A percentile compares a stretch with the other conserved stretches of the same genome.
Evolutionary conservation across 2,113 vertebrate genomes (phyloP).

Genomic region (Scomber colias): DNA sequence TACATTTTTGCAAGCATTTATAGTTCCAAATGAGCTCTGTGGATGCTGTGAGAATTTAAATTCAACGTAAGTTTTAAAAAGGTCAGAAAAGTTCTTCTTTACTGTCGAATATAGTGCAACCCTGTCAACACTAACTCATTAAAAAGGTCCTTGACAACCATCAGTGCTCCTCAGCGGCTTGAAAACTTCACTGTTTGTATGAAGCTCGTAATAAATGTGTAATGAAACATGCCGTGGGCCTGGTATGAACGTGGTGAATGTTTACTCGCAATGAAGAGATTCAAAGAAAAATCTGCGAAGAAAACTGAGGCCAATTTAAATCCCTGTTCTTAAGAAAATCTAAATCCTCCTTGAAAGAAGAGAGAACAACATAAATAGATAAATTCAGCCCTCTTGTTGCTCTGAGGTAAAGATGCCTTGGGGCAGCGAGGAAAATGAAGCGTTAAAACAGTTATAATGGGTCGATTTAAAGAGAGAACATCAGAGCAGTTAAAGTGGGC

Average conservation of each 20-base stretch:
- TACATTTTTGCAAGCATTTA: slow-evolving; percentile 1
- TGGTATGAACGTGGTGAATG: slow-evolving; percentile 27
- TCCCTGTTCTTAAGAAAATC: slow-evolving; percentile 39
- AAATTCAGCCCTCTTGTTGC: slow-evolving; percentile 43
- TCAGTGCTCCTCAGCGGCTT: background rate
- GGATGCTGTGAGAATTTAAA: background rate
- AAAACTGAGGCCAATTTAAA: slow-evolving; percentile 41
- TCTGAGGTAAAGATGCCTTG: slow-evolving; percentile 48
- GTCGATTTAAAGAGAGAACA: slow-evolving; percentile 14
- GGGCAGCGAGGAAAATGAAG: slow-evolving; percentile 14
- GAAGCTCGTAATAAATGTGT: background rate
- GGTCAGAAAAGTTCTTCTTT: slow-evolving; percentile 52
- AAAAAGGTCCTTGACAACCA: slow-evolving; percentile 24
- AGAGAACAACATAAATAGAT: slow-evolving; percentile 50
- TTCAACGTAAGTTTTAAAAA: background rate
- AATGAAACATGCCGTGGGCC: slow-evolving; percentile 44
- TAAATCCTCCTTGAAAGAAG: slow-evolving; percentile 27
- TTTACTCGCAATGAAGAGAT: slow-evolving; percentile 15
- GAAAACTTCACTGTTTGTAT: background rate
- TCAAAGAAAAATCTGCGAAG: slow-evolving; percentile 18
- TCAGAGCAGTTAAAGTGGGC: slow-evolving; percentile 37
- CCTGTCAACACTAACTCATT: background rate
- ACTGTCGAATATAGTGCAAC: background rate
- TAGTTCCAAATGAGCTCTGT: background rate
- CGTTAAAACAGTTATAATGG: slow-evolving; percentile 14